Percentiles rank a stretch among this genome's conserved stretches.
Evolutionary conservation across 92 coral and sea anemone species (phyloP).

Genomic region (Porites cylindrica): DNA sequence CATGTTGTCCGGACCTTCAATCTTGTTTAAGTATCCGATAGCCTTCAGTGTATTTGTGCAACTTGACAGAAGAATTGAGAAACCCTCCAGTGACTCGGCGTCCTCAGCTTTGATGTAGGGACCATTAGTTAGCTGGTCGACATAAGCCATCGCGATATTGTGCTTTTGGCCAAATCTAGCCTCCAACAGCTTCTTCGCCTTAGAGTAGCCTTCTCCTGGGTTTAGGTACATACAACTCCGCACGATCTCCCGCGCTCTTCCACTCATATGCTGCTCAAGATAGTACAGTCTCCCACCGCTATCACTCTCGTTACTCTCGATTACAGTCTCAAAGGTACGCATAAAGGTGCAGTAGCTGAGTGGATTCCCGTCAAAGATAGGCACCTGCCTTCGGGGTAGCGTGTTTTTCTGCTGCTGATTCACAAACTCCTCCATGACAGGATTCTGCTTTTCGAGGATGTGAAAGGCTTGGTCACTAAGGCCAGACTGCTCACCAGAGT

Average conservation of each 20-base stretch:
- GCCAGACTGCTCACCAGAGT: no score
- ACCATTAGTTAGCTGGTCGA: no score
- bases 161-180: no score
- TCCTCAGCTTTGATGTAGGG: conserved; percentile 51
- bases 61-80: conserved; percentile 33
- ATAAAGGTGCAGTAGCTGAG: conserved; percentile 22
- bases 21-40: conserved; percentile 34
- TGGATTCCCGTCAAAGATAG: conserved; percentile 31
- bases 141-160: no score
- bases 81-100: conserved; percentile 38
- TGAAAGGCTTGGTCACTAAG: no score
- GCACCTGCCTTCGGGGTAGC: conserved; percentile 35
- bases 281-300: conserved; percentile 27
- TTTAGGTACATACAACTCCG: conserved; percentile 9
- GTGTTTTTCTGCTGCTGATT: conserved; percentile 37
- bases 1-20: conserved; percentile 51
- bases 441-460: neutral
- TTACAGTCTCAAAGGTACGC: conserved; percentile 30
- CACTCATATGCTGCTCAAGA: conserved; percentile 45
- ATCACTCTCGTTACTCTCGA: conserved; percentile 25
- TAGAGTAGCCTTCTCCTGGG: no score
- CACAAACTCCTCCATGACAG: conserved; percentile 8
- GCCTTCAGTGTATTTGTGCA: conserved; percentile 47
- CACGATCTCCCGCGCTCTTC: conserved; percentile 46
- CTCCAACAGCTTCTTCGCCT: no score